These are phyloP conservation scores for Sitophilus oryzae DNA, from an alignment of 1,140 invertebrate genomes.

Conservation along the genomic window DNA sequence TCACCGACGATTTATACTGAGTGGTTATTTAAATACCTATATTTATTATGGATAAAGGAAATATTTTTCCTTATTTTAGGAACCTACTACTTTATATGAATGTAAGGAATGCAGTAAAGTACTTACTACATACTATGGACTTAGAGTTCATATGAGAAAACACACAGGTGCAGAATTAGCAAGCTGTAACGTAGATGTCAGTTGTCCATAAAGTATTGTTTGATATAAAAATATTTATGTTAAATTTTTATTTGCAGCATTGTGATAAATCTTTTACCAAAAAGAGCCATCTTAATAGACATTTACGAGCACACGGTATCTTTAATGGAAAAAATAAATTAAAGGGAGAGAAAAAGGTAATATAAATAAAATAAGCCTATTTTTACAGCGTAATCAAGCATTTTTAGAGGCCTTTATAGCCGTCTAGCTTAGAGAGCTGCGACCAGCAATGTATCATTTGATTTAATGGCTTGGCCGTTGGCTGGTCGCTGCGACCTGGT, in stretches of 20 bases:
- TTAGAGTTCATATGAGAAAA: constrained; percentile 37
- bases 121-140: constrained; percentile 33
- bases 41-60: too few relatives aligned
- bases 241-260: constrained; percentile 25
- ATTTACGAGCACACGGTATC: constrained; percentile 34
- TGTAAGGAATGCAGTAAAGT: constrained; percentile 39
- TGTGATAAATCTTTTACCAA: constrained; percentile 42
- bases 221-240: neutral
- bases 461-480: too few relatives aligned
- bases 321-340: constrained; percentile 26
- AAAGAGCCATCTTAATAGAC: constrained; percentile 37
- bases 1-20: too few relatives aligned
- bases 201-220: neutral
- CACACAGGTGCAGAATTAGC: constrained; percentile 36
- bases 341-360: constrained; percentile 28
- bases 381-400: too few relatives aligned
- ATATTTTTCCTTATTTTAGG: constrained; percentile 12
- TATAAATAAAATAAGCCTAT: too few relatives aligned
- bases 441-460: too few relatives aligned
- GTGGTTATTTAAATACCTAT: too few relatives aligned
- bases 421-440: too few relatives aligned
- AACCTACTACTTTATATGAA: constrained; percentile 30
- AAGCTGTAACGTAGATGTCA: constrained; percentile 31
- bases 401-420: too few relatives aligned
- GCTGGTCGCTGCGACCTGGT: too few relatives aligned